These are phyloP conservation scores for Euleptes europaea DNA, from an alignment of 2,113 vertebrate genomes.

Conservation along the genomic window DNA sequence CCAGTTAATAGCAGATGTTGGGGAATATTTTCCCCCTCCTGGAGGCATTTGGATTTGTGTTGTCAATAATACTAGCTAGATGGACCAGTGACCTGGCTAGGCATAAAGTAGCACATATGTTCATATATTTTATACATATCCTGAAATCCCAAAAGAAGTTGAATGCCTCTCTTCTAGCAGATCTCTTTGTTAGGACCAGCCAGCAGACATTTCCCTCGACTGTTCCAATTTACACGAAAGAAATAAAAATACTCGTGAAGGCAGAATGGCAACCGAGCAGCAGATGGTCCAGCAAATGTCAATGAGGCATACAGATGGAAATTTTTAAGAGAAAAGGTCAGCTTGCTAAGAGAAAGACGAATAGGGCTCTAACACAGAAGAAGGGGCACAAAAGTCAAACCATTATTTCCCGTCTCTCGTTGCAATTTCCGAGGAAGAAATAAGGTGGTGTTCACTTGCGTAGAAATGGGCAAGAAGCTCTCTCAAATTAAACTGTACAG, in stretches of 20 bases:
- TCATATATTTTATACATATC: too few species aligned
- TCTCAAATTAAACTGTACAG: background rate
- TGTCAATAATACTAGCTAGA: too few species aligned
- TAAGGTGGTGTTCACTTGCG: fast-evolving
- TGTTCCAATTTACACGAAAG: background rate
- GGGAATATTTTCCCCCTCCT: too few species aligned
- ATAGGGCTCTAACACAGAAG: background rate
- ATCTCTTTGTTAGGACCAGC: background rate
- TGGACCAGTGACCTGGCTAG: too few species aligned
- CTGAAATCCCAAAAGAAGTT: background rate
- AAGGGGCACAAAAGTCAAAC: constrained; percentile 13
- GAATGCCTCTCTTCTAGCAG: background rate
- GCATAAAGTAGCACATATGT: too few species aligned
- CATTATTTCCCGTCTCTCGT: background rate
- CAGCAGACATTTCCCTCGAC: background rate
- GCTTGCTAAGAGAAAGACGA: constrained; percentile 10
- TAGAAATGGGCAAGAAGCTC: background rate
- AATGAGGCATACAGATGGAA: background rate
- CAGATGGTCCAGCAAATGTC: background rate
- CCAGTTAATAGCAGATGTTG: too few species aligned
- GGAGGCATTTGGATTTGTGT: too few species aligned
- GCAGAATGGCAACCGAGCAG: background rate
- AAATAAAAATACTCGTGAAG: background rate
- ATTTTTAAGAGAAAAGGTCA: constrained; percentile 23
- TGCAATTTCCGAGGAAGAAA: background rate